These are phyloP conservation scores for Hemicrepidius hirtus DNA, from an alignment of 2,888 invertebrate genomes.

Conservation along the genomic window DNA sequence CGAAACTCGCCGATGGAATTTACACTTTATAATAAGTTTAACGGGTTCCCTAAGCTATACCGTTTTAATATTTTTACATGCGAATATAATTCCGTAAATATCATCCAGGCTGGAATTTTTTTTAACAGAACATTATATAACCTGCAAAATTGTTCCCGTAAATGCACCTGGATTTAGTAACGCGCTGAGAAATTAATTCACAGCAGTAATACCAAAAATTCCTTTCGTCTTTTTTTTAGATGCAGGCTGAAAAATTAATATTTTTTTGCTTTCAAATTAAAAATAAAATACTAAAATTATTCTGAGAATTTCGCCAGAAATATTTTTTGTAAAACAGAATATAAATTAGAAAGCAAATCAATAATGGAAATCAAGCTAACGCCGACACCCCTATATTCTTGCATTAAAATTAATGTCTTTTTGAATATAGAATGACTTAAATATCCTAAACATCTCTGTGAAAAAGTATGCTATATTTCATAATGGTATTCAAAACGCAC, in stretches of 20 bases:
- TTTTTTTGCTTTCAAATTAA: neutral
- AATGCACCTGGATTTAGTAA: neutral
- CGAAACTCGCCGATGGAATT: slow-evolving; percentile 29
- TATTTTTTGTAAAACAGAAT: neutral
- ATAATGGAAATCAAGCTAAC: slow-evolving; percentile 1
- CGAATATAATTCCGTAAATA: neutral
- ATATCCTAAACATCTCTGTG: slow-evolving; percentile 11
- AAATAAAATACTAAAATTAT: slow-evolving; percentile 16
- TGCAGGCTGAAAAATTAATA: neutral
- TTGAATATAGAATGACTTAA: slow-evolving; percentile 12
- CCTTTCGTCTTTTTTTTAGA: neutral
- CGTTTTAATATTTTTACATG: slow-evolving; percentile 23
- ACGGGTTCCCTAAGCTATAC: neutral
- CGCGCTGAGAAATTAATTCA: neutral
- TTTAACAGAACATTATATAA: slow-evolving; percentile 11
- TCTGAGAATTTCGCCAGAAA: neutral
- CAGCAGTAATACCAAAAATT: neutral
- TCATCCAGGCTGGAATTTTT: neutral
- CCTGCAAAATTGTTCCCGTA: too few species aligned
- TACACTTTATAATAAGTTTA: slow-evolving; percentile 28
- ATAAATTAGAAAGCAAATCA: neutral
- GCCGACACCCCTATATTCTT: neutral
- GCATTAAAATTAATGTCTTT: slow-evolving; percentile 9
- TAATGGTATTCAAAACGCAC: slow-evolving; percentile 24
- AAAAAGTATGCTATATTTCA: slow-evolving; percentile 21